Evolutionary conservation across 1,140 invertebrate species (phyloP).

Genomic region (Drosophila tristis): DNA sequence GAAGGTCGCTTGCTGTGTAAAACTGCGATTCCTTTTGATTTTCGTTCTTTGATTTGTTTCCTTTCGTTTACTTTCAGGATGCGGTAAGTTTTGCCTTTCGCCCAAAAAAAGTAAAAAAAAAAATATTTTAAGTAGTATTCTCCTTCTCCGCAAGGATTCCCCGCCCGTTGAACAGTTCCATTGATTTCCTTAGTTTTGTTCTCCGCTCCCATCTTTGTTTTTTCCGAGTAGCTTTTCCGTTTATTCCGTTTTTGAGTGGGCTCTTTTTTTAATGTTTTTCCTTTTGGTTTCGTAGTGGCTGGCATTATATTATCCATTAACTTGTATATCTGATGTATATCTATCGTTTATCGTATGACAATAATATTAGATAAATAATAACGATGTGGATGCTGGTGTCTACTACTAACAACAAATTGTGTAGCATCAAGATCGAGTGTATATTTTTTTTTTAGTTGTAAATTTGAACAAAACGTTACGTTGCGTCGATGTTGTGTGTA

Average conservation of each 20-base stretch:
- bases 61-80: slow-evolving; percentile 84
- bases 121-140: too few relatives aligned
- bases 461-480: slow-evolving; percentile 1
- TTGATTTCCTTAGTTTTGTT: slow-evolving; percentile 11
- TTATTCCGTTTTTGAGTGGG: slow-evolving; percentile 8
- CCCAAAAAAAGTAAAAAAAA: background rate
- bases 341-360: background rate
- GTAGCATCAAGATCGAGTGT: slow-evolving; percentile 1
- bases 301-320: slow-evolving; percentile 11
- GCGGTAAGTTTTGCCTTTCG: slow-evolving; percentile 78
- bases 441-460: slow-evolving; percentile 16
- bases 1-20: slow-evolving; percentile 1
- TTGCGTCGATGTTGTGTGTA: slow-evolving; percentile 71
- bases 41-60: slow-evolving; percentile 79
- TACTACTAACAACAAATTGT: slow-evolving; percentile 51
- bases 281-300: slow-evolving; percentile 23
- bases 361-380: slow-evolving; percentile 6
- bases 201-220: slow-evolving; percentile 6
- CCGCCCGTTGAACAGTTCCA: background rate
- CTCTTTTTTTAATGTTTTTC: slow-evolving; percentile 1
- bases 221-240: slow-evolving; percentile 3
- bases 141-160: too few relatives aligned
- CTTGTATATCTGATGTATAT: background rate
- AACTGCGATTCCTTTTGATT: slow-evolving; percentile 63
- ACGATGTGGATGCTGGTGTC: slow-evolving; percentile 26